These are phyloP conservation scores for Scomber colias DNA, from an alignment of 2,113 vertebrate genomes.

Conservation along the genomic window DNA sequence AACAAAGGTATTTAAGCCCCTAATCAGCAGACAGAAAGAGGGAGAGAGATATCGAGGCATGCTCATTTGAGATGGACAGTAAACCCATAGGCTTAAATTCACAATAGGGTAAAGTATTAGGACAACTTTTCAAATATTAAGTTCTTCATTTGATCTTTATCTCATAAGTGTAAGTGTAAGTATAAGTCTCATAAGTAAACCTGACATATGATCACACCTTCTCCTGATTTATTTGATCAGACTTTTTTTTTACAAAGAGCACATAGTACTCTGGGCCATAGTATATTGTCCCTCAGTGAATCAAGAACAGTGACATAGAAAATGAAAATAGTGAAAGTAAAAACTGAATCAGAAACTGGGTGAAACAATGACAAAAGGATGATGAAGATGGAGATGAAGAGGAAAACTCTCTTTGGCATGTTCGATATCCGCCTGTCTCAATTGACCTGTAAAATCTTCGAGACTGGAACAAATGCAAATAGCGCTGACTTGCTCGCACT, in stretches of 20 bases:
- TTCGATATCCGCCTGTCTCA: constrained; percentile 80
- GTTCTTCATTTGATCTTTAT: neutral
- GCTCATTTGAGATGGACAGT: neutral
- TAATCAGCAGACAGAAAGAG: constrained; percentile 36
- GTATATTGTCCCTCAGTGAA: neutral
- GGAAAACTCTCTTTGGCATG: constrained; percentile 44
- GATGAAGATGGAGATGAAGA: constrained; percentile 37
- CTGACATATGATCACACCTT: neutral
- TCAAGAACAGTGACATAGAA: neutral
- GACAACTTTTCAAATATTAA: neutral
- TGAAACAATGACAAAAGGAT: constrained; percentile 37
- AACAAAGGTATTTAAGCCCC: constrained; percentile 68
- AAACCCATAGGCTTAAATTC: neutral
- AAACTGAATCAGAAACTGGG: neutral
- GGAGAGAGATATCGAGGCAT: constrained; percentile 23
- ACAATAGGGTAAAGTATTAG: neutral
- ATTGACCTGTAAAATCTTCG: constrained; percentile 91
- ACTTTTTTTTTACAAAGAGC: neutral
- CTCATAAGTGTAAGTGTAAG: neutral
- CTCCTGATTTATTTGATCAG: constrained; percentile 12
- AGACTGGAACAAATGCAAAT: constrained; percentile 94
- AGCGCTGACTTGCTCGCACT: constrained; percentile 86
- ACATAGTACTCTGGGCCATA: neutral
- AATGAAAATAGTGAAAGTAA: neutral
- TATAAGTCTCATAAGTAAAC: neutral